These are phyloP conservation scores for Chaetops frenatus DNA, from an alignment of 2,113 vertebrate genomes.

Conservation along the genomic window DNA sequence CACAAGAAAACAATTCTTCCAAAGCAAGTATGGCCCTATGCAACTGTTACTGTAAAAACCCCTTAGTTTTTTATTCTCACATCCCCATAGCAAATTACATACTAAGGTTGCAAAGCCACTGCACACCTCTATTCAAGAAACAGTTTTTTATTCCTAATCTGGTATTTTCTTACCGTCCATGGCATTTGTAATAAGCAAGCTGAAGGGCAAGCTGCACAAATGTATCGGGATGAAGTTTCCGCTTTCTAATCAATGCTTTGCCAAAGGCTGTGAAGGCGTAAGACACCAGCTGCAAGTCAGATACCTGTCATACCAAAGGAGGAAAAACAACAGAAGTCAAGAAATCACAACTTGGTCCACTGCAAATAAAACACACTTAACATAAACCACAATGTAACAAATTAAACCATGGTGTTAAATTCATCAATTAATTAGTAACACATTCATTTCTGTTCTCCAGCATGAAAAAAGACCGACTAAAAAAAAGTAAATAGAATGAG, in stretches of 20 bases:
- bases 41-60: background rate
- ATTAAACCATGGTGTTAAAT: background rate
- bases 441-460: background rate
- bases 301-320: conserved; percentile 63
- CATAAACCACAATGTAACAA: background rate
- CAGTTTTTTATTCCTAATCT: background rate
- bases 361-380: background rate
- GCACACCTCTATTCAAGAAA: background rate
- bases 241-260: conserved; percentile 82
- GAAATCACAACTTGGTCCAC: background rate
- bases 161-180: conserved; percentile 74
- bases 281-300: conserved; percentile 79
- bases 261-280: conserved; percentile 87
- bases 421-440: background rate
- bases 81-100: background rate
- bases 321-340: background rate
- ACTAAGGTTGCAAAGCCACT: background rate
- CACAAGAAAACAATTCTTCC: background rate
- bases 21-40: background rate
- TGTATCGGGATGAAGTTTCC: conserved; percentile 86
- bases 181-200: conserved; percentile 82
- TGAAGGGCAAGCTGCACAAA: conserved; percentile 94
- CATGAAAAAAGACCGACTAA: background rate
- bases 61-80: background rate
- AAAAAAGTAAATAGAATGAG: background rate